Evolutionary conservation across 1,140 invertebrate species (phyloP), one percentile per base, ranked within the genome.

Genomic region (Lycorma delicatula): DNA sequence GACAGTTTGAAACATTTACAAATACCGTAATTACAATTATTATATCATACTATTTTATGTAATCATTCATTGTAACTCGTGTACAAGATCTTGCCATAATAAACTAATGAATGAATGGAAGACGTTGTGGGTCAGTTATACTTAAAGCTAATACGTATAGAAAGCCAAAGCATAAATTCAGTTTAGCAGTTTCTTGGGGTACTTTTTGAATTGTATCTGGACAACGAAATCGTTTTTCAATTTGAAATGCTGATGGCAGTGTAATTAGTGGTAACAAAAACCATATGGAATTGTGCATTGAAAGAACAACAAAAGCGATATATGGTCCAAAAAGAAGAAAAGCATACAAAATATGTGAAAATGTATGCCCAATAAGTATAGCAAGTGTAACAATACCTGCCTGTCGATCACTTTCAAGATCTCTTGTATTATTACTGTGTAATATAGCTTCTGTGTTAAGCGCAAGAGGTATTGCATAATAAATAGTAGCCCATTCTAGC

Each of bases 361-460:
- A 85, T 36, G 88, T 91, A 64, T 84, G 84, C 13, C 93, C 94
- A 64, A 97, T 86, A n/a, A 95, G 71, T 67, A 97, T 95, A 7
- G 94, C 92, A 61, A 97, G 71, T 5, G 93, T 97, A 0, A 97
- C 67, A 27, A 68, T 68, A 6, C 66, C 65, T 9, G 64, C 66
- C 52, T 59, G 58, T n/a, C 64, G 59, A 52, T 68, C 67, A 59
- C 60, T 63, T 53, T 68, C 66, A 36, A 90, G 79, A 74, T 97
- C 93, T 60, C 93, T 79, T 1, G 91, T 93, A 70, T 97, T 97
- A 65, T 97, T 97, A 64, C 89, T 91, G 70, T 97, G 93, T 46
- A 97, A 75, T 66, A 97, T 95, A 23, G 93, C 93, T 71, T 96
- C 93, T 9, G 93, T 94, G 65, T 96, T 97, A 1, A 97, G 73